A percentile compares a stretch with the other conserved stretches of the same genome.
These are phyloP conservation scores for Glandiceps talaboti DNA, from an alignment of 53 echinoderm and acorn worm species.

Conservation along the genomic window DNA sequence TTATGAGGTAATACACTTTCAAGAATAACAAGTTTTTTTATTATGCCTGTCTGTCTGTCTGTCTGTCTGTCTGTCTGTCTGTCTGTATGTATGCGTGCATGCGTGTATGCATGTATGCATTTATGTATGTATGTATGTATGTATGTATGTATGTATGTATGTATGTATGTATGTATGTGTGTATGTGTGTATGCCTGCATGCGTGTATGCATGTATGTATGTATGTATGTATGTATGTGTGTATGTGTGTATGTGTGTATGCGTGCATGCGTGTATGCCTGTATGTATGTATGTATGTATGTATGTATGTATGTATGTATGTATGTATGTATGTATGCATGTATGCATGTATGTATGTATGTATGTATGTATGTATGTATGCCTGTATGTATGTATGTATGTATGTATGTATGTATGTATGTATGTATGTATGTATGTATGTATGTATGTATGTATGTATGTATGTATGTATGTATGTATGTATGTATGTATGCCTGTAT, in stretches of 20 bases:
- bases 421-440: neutral
- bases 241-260: neutral
- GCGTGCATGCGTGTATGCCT: neutral
- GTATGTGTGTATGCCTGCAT: neutral
- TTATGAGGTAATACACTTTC: too few species aligned
- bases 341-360: neutral
- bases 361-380: neutral
- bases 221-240: neutral
- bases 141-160: neutral
- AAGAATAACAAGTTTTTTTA: too few species aligned
- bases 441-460: neutral
- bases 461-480: neutral
- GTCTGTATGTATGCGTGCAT: neutral
- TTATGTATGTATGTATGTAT: neutral
- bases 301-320: neutral
- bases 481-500: neutral
- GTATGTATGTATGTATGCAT: neutral
- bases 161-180: neutral
- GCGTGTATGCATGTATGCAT: neutral
- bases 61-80: conserved; percentile 1
- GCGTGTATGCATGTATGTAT: neutral
- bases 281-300: neutral
- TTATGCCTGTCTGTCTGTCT: neutral
- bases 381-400: neutral
- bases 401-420: neutral